Evolutionary conservation across 2,888 invertebrate species (phyloP).

Genomic region (Chrysodeixis includens): DNA sequence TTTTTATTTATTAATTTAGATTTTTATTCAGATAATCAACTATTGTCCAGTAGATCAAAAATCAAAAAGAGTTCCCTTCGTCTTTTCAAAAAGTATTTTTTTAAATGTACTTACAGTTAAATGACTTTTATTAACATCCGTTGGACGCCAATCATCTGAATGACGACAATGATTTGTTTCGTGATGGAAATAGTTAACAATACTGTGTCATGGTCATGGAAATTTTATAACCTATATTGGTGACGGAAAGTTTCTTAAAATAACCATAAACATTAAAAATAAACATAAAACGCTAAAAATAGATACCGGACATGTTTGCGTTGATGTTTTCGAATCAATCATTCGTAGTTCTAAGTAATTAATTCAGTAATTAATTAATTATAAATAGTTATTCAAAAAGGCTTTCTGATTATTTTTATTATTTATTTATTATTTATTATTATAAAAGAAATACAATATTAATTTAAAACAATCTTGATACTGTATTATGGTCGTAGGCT

Average conservation of each 20-base stretch:
- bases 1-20: too few species aligned
- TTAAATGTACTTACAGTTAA: neutral
- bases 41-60: too few species aligned
- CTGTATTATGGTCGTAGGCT: too few species aligned
- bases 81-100: too few species aligned
- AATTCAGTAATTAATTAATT: too few species aligned
- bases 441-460: too few species aligned
- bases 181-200: neutral
- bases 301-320: neutral
- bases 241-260: neutral
- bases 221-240: neutral
- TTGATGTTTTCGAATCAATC: neutral
- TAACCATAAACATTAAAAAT: neutral
- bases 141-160: neutral
- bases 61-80: too few species aligned
- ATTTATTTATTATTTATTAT: too few species aligned
- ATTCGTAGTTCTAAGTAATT: neutral
- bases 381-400: too few species aligned
- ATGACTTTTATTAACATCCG: neutral
- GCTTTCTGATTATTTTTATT: too few species aligned
- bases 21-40: too few species aligned
- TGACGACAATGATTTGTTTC: neutral
- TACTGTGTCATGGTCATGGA: neutral
- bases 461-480: too few species aligned
- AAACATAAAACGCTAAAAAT: neutral